Conservation (phyloP, 2,797 vertebrate genomes). For the Eutrigla gurnardus region DNA sequence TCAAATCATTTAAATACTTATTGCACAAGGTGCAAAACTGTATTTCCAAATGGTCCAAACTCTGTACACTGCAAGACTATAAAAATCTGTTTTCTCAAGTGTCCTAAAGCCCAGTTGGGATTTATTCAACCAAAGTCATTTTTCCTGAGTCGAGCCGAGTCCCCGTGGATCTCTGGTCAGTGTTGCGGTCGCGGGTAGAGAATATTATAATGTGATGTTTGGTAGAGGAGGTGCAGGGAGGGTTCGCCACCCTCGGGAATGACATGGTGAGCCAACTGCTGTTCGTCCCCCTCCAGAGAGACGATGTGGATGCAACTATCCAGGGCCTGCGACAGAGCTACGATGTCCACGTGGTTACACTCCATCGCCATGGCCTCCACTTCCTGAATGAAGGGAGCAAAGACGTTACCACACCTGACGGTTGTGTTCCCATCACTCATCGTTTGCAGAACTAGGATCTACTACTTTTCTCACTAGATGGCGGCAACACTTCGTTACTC, state of each 20-base stretch:
- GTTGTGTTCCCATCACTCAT: neutral
- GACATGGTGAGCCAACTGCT: slow-evolving; percentile 79
- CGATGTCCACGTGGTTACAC: slow-evolving; percentile 87
- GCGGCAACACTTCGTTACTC: slow-evolving; percentile 60
- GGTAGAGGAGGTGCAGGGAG: slow-evolving; percentile 86
- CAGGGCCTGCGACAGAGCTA: slow-evolving; percentile 85
- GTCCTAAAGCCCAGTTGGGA: slow-evolving; percentile 15
- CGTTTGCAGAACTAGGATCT: neutral
- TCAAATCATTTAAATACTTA: slow-evolving; percentile 25
- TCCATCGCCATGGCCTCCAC: slow-evolving; percentile 86
- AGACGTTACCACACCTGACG: neutral
- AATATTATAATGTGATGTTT: slow-evolving; percentile 84
- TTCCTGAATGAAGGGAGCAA: slow-evolving; percentile 72
- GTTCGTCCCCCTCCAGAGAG: slow-evolving; percentile 80
- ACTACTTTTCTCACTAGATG: slow-evolving; percentile 41
- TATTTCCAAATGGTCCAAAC: slow-evolving; percentile 9
- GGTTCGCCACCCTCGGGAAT: slow-evolving; percentile 84
- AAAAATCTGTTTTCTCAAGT: slow-evolving; percentile 51
- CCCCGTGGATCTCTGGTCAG: slow-evolving; percentile 28
- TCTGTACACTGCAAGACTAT: slow-evolving; percentile 55
- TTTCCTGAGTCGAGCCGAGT: slow-evolving; percentile 53
- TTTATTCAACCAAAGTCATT: slow-evolving; percentile 40
- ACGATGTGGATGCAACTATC: slow-evolving; percentile 82
- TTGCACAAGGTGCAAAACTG: slow-evolving; percentile 41
- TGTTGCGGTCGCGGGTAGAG: slow-evolving; percentile 73